Base-by-base conservation (phyloP, 2,113 vertebrate species). In the Edolisoma coerulescens region DNA sequence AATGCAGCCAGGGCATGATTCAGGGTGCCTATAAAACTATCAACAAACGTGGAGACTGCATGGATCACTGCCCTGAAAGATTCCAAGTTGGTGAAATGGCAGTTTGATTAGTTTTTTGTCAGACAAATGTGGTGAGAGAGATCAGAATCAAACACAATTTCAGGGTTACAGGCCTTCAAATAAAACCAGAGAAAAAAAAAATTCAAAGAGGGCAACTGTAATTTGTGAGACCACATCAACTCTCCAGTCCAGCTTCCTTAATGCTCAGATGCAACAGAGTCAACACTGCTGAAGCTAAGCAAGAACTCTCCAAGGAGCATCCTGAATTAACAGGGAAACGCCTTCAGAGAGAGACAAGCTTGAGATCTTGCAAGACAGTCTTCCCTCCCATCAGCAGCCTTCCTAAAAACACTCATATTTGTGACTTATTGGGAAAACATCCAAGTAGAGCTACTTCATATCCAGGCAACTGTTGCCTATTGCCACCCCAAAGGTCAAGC, bases 141-240 rank as follows among this genome's bases (percentile, higher is more conserved):
- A 97, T 93, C 81, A 91, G 82, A 96, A 95, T 93, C 79, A 94
- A 94, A 89, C 79, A 94, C 87, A 87, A 96, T 93, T 96, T 79
- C 69, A 87, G 92, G 56, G 87, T 82, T 95, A 94, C 37, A 84
- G 77, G 47, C 37, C 75, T 96, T 92, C 86, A 88, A 64, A 91
- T 92, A 88, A 93, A 87, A 92, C 18, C 49, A n/a, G n/a, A 39
- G n/a, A 8, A 87, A 81, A 42, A 57, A 75, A 89, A 76, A 41
- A 64, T 8, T 41, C 33, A 23, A 32, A 75, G 47, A 79, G 45
- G 35, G 59, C 50, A 85, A 70, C 47, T 1, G 2, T 32, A 83
- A n/a, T 80, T 68, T 87, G 67, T 76, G 64, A 92, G 85, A 90
- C 32, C 56, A 73, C 84, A 90, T 68, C 37, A 71, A 0, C 45